Evolutionary conservation across 2,888 invertebrate species (phyloP).

Genomic region (Leucophenga maculata): DNA sequence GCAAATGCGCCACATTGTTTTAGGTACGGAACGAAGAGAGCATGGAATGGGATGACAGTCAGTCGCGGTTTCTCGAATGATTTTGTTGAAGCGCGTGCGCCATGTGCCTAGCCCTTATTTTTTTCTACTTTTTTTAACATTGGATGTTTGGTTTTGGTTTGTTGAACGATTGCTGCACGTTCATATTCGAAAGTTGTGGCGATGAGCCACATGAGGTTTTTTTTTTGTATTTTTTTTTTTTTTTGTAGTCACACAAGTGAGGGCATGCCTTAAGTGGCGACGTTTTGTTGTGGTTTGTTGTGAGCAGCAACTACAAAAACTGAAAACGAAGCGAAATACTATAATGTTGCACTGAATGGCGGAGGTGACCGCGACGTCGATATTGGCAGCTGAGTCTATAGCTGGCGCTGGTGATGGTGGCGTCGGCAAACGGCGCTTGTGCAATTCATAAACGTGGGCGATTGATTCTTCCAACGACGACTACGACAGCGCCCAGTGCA

Average conservation of each 20-base stretch:
- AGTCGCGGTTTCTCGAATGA: no score
- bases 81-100: conserved; percentile 54
- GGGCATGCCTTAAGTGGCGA: conserved; percentile 59
- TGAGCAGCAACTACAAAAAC: conserved; percentile 45
- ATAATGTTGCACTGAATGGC: conserved; percentile 61
- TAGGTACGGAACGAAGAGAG: neutral
- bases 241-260: conserved; percentile 39
- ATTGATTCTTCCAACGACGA: conserved; percentile 58
- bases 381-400: conserved; percentile 40
- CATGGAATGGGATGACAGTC: neutral
- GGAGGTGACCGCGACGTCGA: conserved; percentile 50
- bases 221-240: neutral
- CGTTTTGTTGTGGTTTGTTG: conserved; percentile 59
- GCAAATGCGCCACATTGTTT: conserved; percentile 45
- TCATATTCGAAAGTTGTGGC: conserved; percentile 19
- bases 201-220: conserved; percentile 19
- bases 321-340: conserved; percentile 42
- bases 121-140: conserved; percentile 33
- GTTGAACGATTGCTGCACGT: conserved; percentile 19
- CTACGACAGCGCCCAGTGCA: neutral
- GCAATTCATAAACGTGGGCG: conserved; percentile 71
- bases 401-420: conserved; percentile 37
- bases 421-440: conserved; percentile 35
- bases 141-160: conserved; percentile 7
- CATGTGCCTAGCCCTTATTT: conserved; percentile 64